Evolutionary conservation across 2,888 invertebrate species (phyloP), one percentile per base, ranked within the genome.

Genomic region (Ectemnius cavifrons): DNA sequence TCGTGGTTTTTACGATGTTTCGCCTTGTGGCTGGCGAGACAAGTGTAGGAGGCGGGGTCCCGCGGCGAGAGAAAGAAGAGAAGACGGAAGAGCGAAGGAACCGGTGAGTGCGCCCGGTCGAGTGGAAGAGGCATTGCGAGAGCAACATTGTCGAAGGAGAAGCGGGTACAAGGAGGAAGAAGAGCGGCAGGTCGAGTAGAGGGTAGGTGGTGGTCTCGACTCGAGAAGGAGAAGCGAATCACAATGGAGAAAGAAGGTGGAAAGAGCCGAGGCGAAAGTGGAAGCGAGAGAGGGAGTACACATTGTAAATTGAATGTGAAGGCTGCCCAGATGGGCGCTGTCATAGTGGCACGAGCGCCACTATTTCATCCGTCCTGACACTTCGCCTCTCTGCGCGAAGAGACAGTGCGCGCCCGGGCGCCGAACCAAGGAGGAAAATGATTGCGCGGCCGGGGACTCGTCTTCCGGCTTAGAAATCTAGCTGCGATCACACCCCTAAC

Each of bases 221-320:
- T 11, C 1, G 11, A 37, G 52, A 11, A 16, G n/a, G 58, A 37
- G 61, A 18, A 60, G 47, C 67, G 64, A 70, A 68, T 60, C 47
- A 63, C 37, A 57, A 63, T 57, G 69, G 60, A 59, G 66, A 63
- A 66, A 52, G n/a, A 16, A 52, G 16, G 52, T 52, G 6, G 52
- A 52, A 52, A 14, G 52, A 52, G 52, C 4, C 37, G 37, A 2
- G 37, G 37, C 8, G 14, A 27, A 28, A 23, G 23, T 28, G 45
- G 49, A n/a, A 37, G 49, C 69, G 75, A 63, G 78, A 71, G 77
- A 75, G 78, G 73, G 72, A 77, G 78, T 62, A 75, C 78, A 81
- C 84, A 84, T 85, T 87, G 87, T 87, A 86, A 87, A 87, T 87
- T 87, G 87, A 87, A 86, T 87, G 84, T 78, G 86, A 87, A 86